These are phyloP conservation scores for Mesembrinibis cayennensis DNA, from an alignment of 2,113 vertebrate species.

Conservation along the genomic window DNA sequence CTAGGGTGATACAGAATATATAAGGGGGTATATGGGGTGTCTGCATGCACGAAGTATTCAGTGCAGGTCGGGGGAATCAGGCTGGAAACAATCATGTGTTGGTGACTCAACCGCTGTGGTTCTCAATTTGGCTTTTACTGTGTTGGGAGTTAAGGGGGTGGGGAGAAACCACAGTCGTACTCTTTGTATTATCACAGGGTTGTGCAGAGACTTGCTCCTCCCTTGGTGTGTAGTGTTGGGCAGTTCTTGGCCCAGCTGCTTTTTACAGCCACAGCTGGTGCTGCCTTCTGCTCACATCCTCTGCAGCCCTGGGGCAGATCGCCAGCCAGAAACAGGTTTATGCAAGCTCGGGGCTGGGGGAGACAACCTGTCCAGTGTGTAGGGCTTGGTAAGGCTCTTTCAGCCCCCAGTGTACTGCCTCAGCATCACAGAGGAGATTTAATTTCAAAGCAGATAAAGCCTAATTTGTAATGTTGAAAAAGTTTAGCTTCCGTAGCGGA, in stretches of 20 bases:
- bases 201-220: not conserved
- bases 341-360: not conserved
- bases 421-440: not conserved
- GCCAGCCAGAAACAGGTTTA: not conserved
- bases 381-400: not conserved
- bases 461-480: not conserved
- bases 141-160: not conserved
- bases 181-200: not conserved
- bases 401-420: not conserved
- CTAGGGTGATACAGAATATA: not conserved
- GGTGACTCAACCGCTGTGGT: not conserved
- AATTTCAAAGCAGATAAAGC: not conserved
- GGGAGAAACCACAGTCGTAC: not conserved
- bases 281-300: not conserved
- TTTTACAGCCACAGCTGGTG: not conserved
- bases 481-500: not conserved
- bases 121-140: not conserved
- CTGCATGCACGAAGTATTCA: not conserved
- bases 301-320: not conserved
- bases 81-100: not conserved
- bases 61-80: not conserved
- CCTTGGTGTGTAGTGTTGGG: not conserved
- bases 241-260: not conserved
- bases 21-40: not conserved
- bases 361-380: not conserved